A percentile compares a stretch with the other conserved stretches of the same genome.
These are phyloP conservation scores for Pollenia labialis DNA, from an alignment of 2,888 invertebrate genomes.

Conservation along the genomic window DNA sequence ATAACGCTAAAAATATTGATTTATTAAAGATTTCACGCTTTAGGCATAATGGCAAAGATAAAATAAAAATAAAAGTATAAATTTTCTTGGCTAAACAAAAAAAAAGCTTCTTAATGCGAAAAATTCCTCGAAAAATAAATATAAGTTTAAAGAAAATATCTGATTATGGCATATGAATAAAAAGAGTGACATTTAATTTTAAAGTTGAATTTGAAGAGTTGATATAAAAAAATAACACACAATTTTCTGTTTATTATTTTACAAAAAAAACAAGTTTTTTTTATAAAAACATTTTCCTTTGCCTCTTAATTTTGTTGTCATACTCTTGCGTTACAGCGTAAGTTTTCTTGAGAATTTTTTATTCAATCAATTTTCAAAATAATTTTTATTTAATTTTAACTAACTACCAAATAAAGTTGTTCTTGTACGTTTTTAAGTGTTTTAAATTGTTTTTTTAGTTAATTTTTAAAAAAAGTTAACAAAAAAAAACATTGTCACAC, in stretches of 20 bases:
- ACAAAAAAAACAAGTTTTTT: background rate
- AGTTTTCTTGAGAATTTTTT: background rate
- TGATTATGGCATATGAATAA: too few species aligned
- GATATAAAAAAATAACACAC: too few species aligned
- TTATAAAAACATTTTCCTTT: background rate
- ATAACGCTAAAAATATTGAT: constrained; percentile 62
- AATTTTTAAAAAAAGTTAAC: constrained; percentile 27
- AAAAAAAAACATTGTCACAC: constrained; percentile 17
- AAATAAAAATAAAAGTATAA: constrained; percentile 15
- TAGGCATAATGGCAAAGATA: constrained; percentile 36
- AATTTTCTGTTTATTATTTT: too few species aligned
- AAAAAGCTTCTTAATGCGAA: background rate
- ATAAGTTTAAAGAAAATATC: too few species aligned
- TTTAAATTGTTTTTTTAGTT: constrained; percentile 31
- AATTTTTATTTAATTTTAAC: constrained; percentile 51
- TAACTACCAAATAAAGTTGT: constrained; percentile 71
- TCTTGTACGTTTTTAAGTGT: constrained; percentile 7
- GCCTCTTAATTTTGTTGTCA: background rate
- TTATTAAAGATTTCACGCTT: constrained; percentile 71
- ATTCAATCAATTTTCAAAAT: constrained; percentile 19
- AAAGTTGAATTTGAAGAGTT: too few species aligned
- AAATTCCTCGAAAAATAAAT: too few species aligned
- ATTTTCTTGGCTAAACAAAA: constrained; percentile 18
- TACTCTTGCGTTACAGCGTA: background rate
- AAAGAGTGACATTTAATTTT: too few species aligned